Percentiles rank a stretch among this genome's conserved stretches.
These are phyloP conservation scores for Caerostris darwini DNA, from an alignment of 1,140 invertebrate genomes.

Conservation along the genomic window DNA sequence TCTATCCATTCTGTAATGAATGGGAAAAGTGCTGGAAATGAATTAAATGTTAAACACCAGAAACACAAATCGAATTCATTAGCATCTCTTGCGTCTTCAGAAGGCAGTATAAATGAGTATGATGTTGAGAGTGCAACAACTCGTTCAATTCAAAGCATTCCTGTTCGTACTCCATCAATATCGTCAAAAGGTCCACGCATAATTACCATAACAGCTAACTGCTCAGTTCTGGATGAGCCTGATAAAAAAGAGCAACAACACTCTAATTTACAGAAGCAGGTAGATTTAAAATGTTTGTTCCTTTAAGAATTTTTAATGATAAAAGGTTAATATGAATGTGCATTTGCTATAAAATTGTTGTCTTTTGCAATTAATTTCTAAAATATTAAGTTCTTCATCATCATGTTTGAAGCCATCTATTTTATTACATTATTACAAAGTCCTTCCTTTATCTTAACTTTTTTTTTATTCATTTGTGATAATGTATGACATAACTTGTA, in stretches of 20 bases:
- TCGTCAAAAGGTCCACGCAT: conserved; percentile 49
- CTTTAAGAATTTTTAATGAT: too few relatives aligned
- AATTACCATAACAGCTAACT: conserved; percentile 71
- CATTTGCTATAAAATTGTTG: too few relatives aligned
- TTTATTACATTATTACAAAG: too few relatives aligned
- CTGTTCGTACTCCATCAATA: neutral
- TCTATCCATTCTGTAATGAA: neutral
- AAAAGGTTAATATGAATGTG: too few relatives aligned
- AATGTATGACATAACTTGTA: too few relatives aligned
- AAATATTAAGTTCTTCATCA: too few relatives aligned
- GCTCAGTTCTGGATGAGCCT: conserved; percentile 66
- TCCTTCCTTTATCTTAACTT: too few relatives aligned
- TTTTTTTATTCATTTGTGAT: too few relatives aligned
- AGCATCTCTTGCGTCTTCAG: conserved; percentile 69
- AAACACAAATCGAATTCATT: conserved; percentile 28
- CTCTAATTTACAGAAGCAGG: conserved; percentile 23
- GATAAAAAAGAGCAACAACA: conserved; percentile 8
- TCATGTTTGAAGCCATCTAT: too few relatives aligned
- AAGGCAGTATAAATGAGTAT: conserved; percentile 77
- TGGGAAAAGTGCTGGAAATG: neutral
- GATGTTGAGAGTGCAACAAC: conserved; percentile 71
- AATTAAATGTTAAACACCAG: neutral
- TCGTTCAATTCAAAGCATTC: conserved; percentile 30
- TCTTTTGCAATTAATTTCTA: too few relatives aligned
- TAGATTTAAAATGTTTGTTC: neutral